Evolutionary conservation across 2,113 vertebrate genomes (phyloP), one percentile per base, ranked within the genome.

Genomic region (Caretta caretta): DNA sequence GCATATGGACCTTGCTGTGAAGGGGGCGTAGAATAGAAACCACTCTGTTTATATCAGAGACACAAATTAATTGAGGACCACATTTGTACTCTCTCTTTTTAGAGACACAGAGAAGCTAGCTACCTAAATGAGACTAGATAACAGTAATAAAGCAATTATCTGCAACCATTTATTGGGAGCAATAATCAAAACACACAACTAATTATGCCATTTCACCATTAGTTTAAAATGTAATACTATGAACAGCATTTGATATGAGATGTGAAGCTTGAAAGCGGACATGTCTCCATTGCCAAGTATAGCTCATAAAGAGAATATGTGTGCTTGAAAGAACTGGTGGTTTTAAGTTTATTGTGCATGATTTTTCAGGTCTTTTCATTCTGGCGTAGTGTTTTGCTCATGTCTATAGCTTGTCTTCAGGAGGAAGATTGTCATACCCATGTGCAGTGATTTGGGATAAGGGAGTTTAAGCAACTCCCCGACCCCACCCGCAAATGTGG

Each of bases 191-290:
- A 62, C 80, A 57, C 29, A 91, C 4, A 16, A 6, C 2, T 91
- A 54, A 57, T 86, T 24, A 17, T n/a, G 20, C 13, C 1, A 0
- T 48, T 88, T 79, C 38, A 90, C 19, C 19, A 35, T 22, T 9
- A 54, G 3, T 79, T 91, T 94, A 81, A n/a, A 16, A 72, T 86
- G 53, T 35, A 83, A 24, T 94, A 88, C 46, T 88, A 92, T 85
- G 75, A 38, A 38, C 38, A 75, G 48, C 50, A 50, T 90, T 95
- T 89, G 5, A 0, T 27, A 2, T 88, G 42, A 51, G 31, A 2
- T 78, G 53, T 72, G 80, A 27, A 79, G 35, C 53, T 86, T 72
- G 25, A 51, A 69, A 86, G 46, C 59, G 90, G 89, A 4, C 82
- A 78, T 5, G 24, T 0, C 0, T 83, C 72, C 42, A 22, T 0